Conservation (phyloP, 2,888 invertebrate genomes). For the Acronicta leporina region DNA sequence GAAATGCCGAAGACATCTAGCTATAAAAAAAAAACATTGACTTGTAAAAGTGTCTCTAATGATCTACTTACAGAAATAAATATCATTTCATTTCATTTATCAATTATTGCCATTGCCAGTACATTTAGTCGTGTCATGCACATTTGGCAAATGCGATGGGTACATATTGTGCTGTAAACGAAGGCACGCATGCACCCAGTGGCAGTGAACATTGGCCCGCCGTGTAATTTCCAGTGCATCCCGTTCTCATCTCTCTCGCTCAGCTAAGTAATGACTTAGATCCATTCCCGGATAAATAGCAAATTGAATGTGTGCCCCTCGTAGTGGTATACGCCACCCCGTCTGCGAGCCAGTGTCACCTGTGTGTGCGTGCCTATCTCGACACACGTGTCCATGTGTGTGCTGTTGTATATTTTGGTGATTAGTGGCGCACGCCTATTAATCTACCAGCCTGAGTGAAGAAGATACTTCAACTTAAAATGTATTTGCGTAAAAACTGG, state of each 20-base stretch:
- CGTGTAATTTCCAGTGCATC: constrained; percentile 85
- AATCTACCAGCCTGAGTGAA: constrained; percentile 19
- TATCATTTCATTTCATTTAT: no score
- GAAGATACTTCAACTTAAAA: constrained; percentile 20
- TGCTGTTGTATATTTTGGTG: constrained; percentile 56
- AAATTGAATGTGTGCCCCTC: constrained; percentile 86
- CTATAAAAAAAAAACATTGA: no score
- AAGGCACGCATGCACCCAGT: constrained; percentile 51
- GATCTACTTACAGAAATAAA: no score
- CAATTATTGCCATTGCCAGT: constrained; percentile 6
- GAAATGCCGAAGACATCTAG: no score
- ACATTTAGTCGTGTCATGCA: constrained; percentile 30
- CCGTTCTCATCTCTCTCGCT: constrained; percentile 84
- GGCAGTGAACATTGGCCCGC: constrained; percentile 73
- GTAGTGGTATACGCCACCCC: constrained; percentile 59
- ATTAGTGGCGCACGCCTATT: constrained; percentile 53
- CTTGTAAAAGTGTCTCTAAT: no score
- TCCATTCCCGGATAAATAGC: constrained; percentile 89
- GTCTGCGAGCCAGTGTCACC: constrained; percentile 51
- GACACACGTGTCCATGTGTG: constrained; percentile 26
- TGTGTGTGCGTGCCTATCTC: constrained; percentile 50
- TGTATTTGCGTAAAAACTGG: constrained; percentile 19
- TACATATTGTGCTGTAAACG: constrained; percentile 56
- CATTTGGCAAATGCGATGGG: constrained; percentile 55
- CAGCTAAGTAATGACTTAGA: constrained; percentile 89